Base-by-base conservation (phyloP, 1,140 invertebrate genomes). In the Hetaerina americana region DNA sequence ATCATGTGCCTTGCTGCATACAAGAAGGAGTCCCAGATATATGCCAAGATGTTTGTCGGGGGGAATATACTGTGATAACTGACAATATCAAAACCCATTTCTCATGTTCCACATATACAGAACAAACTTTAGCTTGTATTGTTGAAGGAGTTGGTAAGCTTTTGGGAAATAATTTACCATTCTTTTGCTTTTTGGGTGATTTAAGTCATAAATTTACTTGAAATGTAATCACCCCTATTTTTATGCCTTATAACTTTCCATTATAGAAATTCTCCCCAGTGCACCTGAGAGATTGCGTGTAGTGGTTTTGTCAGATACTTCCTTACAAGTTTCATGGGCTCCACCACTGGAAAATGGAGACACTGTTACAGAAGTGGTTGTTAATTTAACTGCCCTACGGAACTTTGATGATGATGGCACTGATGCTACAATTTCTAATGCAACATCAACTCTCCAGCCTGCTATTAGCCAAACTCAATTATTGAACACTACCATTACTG, bases 1-100 rank as follows among this genome's bases (percentile, higher is more conserved):
- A 93, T 81, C 92, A 93, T 80, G 88, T 92, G 40, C 91, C 91
- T 0, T 93, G 92, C 79, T 93, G 92, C 77, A 85, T 90, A 22
- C 85, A 89, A 73, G 90, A 92, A 79, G 84, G 87, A 69, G 88
- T 93, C 24, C 92, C 92, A 0, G 90, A 92, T 79, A 87, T 92
- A 70, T 93, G 92, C 78, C 90, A 92, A 77, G 90, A 93, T 75
- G 89, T 93, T 69, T 94, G 92, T 77, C 80, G 88, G n/a, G 92
- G 92, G 29, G 90, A 92, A 76, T 93, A 92, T 78, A 91, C 90
- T 0, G 85, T 90, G 0, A 90, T 91, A n/a, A 92, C 90, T 0
- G 90, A 92, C 78, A 90, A 89, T 73, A 88, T 93, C 24, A 89
- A 91, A 79, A 90, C 91, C 1, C 90, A 93, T 75, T 91, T 92